Conservation (phyloP, 2,888 invertebrate genomes). For the Hypselothyrea guttata region DNA sequence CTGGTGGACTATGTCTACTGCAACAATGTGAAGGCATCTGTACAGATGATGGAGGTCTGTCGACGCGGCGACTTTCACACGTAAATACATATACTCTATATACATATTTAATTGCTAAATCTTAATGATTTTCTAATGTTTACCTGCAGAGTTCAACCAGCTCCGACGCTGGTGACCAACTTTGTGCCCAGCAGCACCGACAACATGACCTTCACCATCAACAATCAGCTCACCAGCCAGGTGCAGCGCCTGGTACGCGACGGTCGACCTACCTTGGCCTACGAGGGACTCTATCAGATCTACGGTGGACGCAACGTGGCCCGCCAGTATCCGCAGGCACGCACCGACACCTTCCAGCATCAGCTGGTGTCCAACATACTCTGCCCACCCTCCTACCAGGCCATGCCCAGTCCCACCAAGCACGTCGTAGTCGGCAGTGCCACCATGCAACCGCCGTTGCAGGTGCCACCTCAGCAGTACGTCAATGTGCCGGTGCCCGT, state of each 20-base stretch:
- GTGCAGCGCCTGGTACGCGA: constrained; percentile 88
- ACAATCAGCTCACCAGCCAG: constrained; percentile 92
- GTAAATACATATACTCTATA: constrained; percentile 71
- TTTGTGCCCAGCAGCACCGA: constrained; percentile 90
- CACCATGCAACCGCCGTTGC: constrained; percentile 83
- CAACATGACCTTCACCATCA: constrained; percentile 96
- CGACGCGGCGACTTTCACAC: constrained; percentile 83
- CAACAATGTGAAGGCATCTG: constrained; percentile 97
- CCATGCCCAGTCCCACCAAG: constrained; percentile 87
- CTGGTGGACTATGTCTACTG: constrained; percentile 98
- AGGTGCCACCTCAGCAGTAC: constrained; percentile 92
- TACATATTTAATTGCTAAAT: no score
- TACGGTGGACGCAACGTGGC: constrained; percentile 87
- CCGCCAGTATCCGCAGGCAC: constrained; percentile 86
- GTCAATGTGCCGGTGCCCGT: constrained; percentile 88
- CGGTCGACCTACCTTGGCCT: constrained; percentile 86
- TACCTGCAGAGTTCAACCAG: constrained; percentile 82
- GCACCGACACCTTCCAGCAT: constrained; percentile 93
- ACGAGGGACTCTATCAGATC: constrained; percentile 87
- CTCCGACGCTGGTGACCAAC: constrained; percentile 87
- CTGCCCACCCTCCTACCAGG: constrained; percentile 94
- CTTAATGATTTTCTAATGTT: no score
- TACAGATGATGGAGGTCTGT: constrained; percentile 97
- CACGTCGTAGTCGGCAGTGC: constrained; percentile 84
- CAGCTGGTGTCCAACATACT: constrained; percentile 96